Base-by-base conservation (phyloP, 2,888 invertebrate genomes). In the Nemotelus nigrinus region DNA sequence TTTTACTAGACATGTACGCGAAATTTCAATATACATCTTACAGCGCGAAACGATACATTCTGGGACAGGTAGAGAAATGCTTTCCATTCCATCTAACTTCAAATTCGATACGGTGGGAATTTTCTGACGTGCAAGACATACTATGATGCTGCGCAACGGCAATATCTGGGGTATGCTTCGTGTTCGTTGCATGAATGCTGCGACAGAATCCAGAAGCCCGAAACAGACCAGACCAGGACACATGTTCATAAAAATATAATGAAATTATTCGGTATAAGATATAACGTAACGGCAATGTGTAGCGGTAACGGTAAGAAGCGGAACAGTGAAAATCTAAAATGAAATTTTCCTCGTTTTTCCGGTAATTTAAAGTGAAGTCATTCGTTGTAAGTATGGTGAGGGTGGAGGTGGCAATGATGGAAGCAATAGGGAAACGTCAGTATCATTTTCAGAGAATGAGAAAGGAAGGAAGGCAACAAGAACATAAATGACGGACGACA, bases 341-440 rank as follows among this genome's bases (percentile, higher is more conserved):
- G 60, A 74, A 60, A 74, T 74, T 70, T 70, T 74, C 74, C 41
- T 74, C 63, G 48, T 74, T 74, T 72, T 74, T 74, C 74, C 74
- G 74, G 74, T 60, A 74, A 74, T 74, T 74, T 74, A 63, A 60
- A 63, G 63, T 74, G 74, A 74, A 74, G 60, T 63, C 60, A 41
- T 74, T 72, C 72, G 63, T 63, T 74, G 47, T 60, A 60, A 48
- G 72, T 67, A 65, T 41, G 3, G 39, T n/a, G 50, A 39, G 25
- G 25, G 50, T 39, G 67, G n/a, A 3, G 2, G 64, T 64, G 3
- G 44, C 45, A 25, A 10, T 10, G 7, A 25, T 57, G 25, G 57
- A 10, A 25, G 57, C 4, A 57, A 25, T 10, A 57, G 10, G 25
- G 57, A 10, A 8, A 8, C 4, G n/a, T 57, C 3, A 3, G 57